A percentile compares a stretch with the other conserved stretches of the same genome.
Evolutionary conservation across 2,797 vertebrate species (phyloP).

Genomic region (Enteromius unitaeniatus): DNA sequence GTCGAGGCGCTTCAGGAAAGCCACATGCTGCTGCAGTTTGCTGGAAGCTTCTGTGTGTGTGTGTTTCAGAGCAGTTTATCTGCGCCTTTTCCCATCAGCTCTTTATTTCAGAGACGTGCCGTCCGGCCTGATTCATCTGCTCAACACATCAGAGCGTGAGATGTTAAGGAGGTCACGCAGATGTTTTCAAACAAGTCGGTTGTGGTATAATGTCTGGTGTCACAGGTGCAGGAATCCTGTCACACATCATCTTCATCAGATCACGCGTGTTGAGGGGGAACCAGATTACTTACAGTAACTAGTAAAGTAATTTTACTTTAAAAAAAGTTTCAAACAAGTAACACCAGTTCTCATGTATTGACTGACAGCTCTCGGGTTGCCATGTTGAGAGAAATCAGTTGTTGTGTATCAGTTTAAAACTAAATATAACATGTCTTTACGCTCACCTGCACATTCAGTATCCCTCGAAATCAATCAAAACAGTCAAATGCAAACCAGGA

Average conservation of each 20-base stretch:
- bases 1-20: slow-evolving; percentile 59
- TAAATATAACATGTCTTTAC: no score
- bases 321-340: background rate
- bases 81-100: background rate
- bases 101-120: background rate
- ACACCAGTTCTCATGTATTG: no score
- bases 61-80: background rate
- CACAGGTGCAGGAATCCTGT: slow-evolving; percentile 7
- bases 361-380: no score
- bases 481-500: no score
- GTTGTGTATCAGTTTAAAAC: no score
- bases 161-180: background rate
- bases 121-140: background rate
- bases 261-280: background rate
- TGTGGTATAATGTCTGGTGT: background rate
- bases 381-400: no score
- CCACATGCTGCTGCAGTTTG: background rate
- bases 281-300: background rate
- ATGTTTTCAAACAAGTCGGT: background rate
- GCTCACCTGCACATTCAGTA: no score
- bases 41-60: background rate
- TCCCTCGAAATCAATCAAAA: no score
- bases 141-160: background rate
- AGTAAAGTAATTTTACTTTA: background rate
- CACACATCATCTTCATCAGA: background rate